Evolutionary conservation across 2,888 invertebrate species (phyloP).

Genomic region (Latrodectus hesperus): DNA sequence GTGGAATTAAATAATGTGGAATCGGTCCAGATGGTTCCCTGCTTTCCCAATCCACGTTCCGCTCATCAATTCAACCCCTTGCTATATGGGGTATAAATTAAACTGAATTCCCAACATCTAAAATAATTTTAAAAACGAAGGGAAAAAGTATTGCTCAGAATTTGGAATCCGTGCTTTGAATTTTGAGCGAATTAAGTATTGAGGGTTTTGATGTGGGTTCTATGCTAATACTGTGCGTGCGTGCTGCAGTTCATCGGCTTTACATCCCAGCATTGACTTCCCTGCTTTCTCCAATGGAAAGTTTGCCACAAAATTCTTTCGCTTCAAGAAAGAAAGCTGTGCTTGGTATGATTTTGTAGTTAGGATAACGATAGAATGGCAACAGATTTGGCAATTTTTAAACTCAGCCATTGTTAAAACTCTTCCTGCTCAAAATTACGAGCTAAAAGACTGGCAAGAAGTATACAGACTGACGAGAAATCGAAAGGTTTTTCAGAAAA

Average conservation of each 20-base stretch:
- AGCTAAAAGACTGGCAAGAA: no score
- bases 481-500: no score
- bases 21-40: neutral
- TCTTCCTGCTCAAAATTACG: no score
- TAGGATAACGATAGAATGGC: no score
- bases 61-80: no score
- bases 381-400: no score
- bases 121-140: neutral
- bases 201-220: neutral
- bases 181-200: neutral
- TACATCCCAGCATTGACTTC: neutral
- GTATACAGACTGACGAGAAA: no score
- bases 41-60: neutral
- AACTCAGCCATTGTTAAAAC: no score
- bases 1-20: neutral
- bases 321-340: no score
- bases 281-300: neutral
- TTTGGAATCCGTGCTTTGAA: neutral
- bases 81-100: neutral
- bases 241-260: neutral
- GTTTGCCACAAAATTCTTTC: neutral
- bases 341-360: no score
- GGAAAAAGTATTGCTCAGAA: neutral
- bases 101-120: neutral
- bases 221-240: neutral